Base-by-base conservation (phyloP, 2,888 invertebrate genomes). In the Leucania comma region DNA sequence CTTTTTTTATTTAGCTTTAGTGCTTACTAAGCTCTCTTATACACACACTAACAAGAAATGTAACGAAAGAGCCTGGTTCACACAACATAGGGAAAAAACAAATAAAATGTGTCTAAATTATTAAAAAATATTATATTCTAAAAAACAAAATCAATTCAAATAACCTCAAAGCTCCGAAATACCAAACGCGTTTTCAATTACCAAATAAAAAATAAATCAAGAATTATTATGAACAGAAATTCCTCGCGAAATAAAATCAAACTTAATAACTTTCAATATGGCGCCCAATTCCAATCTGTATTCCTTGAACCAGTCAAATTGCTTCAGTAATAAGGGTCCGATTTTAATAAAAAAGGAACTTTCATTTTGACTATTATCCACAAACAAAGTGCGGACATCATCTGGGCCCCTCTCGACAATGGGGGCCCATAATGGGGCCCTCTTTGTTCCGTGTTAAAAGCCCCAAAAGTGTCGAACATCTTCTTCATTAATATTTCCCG, bases 211-310 rank as follows among this genome's bases (percentile, higher is more conserved):
- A 68, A 76, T 68, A 66, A 75, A 80, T 72, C 54, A 68, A 73
- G 72, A 75, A 78, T 78, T 70, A 76, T 78, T 82, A 76, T 53
- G 74, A 80, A 76, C 75, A 82, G 63, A 83, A 82, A 81, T 73
- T 75, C 59, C 63, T 72, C 60, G 56, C 51, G 68, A 70, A 82
- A 79, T 82, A 78, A 78, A 81, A 75, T 82, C 78, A 71, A 75
- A 92, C 87, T 91, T 93, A 93, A 92, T 93, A 93, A 91, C 89
- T 88, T 86, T 87, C 92, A 92, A 92, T 90, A 92, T 92, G 93
- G 92, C 89, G 92, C 86, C 87, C 87, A 90, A 89, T 90, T 91
- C 89, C 91, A 92, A 93, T 92, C 90, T 92, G 90, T 90, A 92
- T 92, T 91, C 89, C 87, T 87, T 88, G 90, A 87, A 89, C 86